phyloP scores from a whole-genome alignment of 2,888 invertebrate genomes.

The Neelides folsomi region DNA sequence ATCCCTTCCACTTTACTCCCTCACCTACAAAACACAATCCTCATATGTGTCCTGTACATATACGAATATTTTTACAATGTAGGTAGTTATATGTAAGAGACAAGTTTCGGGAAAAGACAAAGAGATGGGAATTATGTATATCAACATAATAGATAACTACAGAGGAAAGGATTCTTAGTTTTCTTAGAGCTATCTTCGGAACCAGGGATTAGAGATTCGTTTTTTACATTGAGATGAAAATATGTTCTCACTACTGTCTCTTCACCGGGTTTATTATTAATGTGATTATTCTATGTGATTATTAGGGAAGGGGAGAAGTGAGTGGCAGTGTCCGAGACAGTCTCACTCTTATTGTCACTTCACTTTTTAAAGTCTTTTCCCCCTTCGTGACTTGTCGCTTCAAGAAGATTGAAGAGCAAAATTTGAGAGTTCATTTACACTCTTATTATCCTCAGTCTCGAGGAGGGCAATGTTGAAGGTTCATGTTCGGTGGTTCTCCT shows the following conservation, averaged over 20 bases:
- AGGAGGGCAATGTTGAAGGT: no score
- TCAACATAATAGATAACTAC: not conserved
- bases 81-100: no score
- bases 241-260: not conserved
- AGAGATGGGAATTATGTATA: no score
- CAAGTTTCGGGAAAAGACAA: no score
- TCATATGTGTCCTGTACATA: no score
- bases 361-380: not conserved
- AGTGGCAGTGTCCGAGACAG: not conserved
- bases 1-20: no score
- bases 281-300: not conserved
- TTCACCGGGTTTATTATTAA: not conserved
- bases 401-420: slow-evolving; percentile 14
- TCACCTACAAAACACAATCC: no score
- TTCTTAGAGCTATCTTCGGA: not conserved
- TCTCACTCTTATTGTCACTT: not conserved
- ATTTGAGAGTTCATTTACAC: slow-evolving; percentile 17
- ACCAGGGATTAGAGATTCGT: not conserved
- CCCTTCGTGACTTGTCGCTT: slow-evolving; percentile 15
- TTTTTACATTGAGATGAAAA: not conserved
- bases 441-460: slow-evolving; percentile 6
- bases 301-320: not conserved
- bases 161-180: not conserved
- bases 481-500: no score
- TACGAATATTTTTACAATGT: no score